phyloP scores from a whole-genome alignment of 2,888 invertebrate genomes.

The Melanchra persicariae region DNA sequence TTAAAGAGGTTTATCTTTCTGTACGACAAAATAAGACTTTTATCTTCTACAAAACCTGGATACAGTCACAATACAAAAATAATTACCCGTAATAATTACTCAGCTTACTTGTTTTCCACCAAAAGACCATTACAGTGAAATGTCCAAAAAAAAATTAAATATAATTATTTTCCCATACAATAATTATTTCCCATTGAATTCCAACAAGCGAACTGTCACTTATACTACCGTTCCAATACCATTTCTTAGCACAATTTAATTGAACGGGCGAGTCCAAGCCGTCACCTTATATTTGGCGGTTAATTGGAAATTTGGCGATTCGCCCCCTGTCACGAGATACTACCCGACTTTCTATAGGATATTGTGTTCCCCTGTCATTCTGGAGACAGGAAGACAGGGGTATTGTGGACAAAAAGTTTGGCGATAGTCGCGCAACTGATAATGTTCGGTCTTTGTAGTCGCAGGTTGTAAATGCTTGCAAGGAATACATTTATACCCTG shows the following conservation, averaged over 20 bases:
- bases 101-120: too few relatives aligned
- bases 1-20: too few relatives aligned
- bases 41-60: too few relatives aligned
- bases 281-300: slow-evolving; percentile 59
- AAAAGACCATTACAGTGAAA: background rate
- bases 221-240: slow-evolving; percentile 16
- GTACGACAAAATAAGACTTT: too few relatives aligned
- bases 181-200: slow-evolving; percentile 8
- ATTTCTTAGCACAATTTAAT: slow-evolving; percentile 52
- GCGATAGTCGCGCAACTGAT: slow-evolving; percentile 29
- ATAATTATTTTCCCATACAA: background rate
- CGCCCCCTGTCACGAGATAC: slow-evolving; percentile 59
- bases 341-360: slow-evolving; percentile 47
- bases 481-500: background rate
- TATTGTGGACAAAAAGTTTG: slow-evolving; percentile 28
- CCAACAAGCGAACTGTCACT: slow-evolving; percentile 34
- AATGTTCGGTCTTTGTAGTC: background rate
- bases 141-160: slow-evolving; percentile 2
- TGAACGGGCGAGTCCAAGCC: slow-evolving; percentile 42
- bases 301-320: slow-evolving; percentile 64
- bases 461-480: background rate
- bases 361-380: slow-evolving; percentile 56
- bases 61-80: too few relatives aligned
- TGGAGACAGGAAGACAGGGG: slow-evolving; percentile 18
- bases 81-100: too few relatives aligned